These are phyloP conservation scores for Vicugna pacos DNA, from an alignment of 2,113 vertebrate genomes.

Conservation along the genomic window DNA sequence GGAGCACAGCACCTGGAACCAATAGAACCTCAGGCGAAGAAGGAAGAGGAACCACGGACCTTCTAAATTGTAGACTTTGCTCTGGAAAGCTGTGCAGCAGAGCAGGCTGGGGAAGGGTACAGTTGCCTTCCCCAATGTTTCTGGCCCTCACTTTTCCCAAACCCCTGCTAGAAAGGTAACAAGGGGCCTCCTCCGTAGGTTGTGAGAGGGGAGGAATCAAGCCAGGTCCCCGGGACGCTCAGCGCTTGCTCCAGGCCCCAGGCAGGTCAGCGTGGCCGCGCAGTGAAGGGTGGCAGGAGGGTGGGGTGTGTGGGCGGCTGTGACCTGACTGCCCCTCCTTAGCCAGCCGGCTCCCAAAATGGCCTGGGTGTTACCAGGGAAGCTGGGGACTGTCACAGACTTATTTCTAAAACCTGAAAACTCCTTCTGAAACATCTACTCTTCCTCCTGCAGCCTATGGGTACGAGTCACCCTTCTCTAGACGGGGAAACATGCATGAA, in stretches of 20 bases:
- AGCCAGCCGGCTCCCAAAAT: background rate
- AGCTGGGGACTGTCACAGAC: background rate
- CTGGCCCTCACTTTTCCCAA: background rate
- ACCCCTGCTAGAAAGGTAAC: background rate
- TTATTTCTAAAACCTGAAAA: background rate
- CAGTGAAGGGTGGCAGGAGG: background rate
- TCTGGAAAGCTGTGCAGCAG: background rate
- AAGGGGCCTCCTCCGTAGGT: background rate
- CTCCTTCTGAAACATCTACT: background rate
- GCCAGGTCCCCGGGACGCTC: background rate
- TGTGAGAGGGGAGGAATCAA: too few species aligned
- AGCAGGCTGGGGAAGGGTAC: background rate
- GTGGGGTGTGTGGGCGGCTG: rapidly evolving
- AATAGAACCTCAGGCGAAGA: background rate
- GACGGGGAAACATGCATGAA: background rate
- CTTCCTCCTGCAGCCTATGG: background rate
- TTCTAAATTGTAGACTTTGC: background rate
- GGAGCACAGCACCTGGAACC: background rate
- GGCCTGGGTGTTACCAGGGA: background rate
- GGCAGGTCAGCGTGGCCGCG: rapidly evolving
- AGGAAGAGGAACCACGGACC: background rate
- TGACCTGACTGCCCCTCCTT: background rate
- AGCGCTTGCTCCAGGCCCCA: background rate
- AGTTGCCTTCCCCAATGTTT: background rate
- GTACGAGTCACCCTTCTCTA: background rate